Base-by-base conservation (phyloP, 2,888 invertebrate species). In the Trissoscelio sp. region DNA sequence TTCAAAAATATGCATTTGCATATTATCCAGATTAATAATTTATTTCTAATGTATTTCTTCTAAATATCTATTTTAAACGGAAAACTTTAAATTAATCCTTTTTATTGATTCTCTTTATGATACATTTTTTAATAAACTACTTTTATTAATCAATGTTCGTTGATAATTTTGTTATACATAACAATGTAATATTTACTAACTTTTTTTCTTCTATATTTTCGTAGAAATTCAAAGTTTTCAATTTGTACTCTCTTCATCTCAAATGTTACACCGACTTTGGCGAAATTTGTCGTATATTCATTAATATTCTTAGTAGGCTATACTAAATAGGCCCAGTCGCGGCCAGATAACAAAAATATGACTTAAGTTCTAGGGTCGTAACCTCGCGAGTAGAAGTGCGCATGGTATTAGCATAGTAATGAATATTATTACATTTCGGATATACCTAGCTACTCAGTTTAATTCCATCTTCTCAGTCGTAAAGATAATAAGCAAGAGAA, bases 401-500 rank as follows among this genome's bases (percentile, higher is more conserved):
- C 86, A 86, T 87, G 89, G 89, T 89, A 91, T 91, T 91, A 91
- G 91, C 91, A 91, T 91, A 90, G 91, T 91, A 91, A 91, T 91
- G 91, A 91, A 91, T 91, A 91, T 91, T 91, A 91, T 91, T 91
- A 91, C 90, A 91, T 90, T 91, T 90, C 87, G 89, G 90, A 87
- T 87, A 83, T 83, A 83, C 83, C 81, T 79, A 83, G 83, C 89
- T 89, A 89, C 89, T 89, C 90, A 88, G 90, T 91, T 91, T 91
- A 91, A 91, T 91, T 91, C 88, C 91, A 91, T 91, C 91, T 91
- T 89, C 88, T 87, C 87, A 88, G 89, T 91, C 91, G 89, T 91
- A 91, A 91, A 91, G 91, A 91, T 91, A 91, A 91, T 91, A 91
- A 91, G 91, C 89, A 87, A 85, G 89, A 86, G 88, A 88, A 79